phyloP scores from a whole-genome alignment of 1,140 invertebrate species.

The Pararge aegeria region DNA sequence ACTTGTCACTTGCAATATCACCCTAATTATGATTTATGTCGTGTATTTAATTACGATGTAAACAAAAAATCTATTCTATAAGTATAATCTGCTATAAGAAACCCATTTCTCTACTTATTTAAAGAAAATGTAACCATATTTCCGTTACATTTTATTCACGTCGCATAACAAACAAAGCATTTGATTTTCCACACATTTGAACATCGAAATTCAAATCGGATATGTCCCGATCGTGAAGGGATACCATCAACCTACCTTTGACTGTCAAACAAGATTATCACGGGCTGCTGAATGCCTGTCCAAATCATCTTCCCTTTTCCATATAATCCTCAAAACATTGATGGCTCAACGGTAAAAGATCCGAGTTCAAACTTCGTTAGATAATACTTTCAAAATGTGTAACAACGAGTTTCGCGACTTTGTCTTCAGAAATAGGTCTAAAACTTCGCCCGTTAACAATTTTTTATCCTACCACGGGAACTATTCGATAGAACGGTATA shows the following conservation, averaged over 20 bases:
- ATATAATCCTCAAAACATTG: not conserved
- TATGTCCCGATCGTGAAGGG: conserved; percentile 3
- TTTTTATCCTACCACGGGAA: no score
- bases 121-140: not conserved
- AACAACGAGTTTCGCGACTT: no score
- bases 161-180: conserved; percentile 3
- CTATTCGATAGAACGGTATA: no score
- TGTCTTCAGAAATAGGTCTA: no score
- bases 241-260: not conserved
- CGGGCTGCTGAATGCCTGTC: not conserved
- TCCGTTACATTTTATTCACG: not conserved
- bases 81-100: no score
- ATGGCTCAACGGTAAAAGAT: not conserved
- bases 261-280: conserved; percentile 10
- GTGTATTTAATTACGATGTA: no score
- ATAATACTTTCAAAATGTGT: no score
- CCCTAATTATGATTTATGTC: no score
- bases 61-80: no score
- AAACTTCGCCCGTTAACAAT: no score
- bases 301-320: conserved; percentile 1
- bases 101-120: not conserved
- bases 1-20: no score
- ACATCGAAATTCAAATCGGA: conserved; percentile 8
- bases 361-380: no score
- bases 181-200: conserved; percentile 10